Conservation (phyloP, 2,797 vertebrate species). For the Propithecus deckenii region DNA sequence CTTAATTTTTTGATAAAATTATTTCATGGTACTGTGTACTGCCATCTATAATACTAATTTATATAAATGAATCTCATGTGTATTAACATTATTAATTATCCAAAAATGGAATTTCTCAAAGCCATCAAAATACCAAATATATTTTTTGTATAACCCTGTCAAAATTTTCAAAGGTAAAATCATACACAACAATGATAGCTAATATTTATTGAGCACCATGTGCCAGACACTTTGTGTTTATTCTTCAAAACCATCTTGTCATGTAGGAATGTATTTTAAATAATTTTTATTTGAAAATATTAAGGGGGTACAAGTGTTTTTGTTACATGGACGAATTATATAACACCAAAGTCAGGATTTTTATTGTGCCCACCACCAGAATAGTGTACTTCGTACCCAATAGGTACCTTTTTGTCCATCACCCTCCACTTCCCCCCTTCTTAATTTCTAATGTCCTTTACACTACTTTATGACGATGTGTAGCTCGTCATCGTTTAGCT, state of each 20-base stretch:
- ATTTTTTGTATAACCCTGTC: slow-evolving; percentile 15
- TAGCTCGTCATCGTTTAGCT: neutral
- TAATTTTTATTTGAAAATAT: too few species aligned
- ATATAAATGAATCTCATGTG: neutral
- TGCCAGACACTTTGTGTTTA: neutral
- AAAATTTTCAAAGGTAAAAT: slow-evolving; percentile 34
- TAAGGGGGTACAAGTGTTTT: too few species aligned
- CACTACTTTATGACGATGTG: neutral
- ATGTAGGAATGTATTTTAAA: neutral
- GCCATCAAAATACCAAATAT: neutral
- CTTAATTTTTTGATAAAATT: neutral
- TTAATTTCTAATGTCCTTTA: neutral
- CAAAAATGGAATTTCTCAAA: slow-evolving; percentile 7
- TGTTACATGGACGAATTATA: neutral
- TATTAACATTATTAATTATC: neutral
- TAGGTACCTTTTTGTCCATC: neutral
- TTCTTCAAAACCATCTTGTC: slow-evolving; percentile 1
- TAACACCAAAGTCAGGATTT: neutral
- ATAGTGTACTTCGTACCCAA: neutral
- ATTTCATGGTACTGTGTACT: neutral
- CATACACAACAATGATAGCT: neutral
- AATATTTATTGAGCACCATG: neutral
- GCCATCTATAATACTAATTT: neutral
- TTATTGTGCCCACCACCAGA: neutral
- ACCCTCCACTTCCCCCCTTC: neutral